Conservation (phyloP, 2,888 invertebrate species). For the Camptogramma bilineatum region DNA sequence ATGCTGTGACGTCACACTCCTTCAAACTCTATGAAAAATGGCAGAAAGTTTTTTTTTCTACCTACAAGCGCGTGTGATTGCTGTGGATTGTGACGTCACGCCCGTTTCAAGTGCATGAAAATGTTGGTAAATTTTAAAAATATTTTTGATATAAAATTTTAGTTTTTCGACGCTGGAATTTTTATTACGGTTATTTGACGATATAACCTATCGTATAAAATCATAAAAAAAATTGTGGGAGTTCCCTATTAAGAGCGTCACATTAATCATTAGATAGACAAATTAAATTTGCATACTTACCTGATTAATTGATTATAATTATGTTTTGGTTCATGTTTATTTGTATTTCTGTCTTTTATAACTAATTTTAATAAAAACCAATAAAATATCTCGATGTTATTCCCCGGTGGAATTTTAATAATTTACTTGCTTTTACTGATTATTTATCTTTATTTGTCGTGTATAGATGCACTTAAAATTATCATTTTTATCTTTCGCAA, state of each 20-base stretch:
- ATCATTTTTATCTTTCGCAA: not conserved
- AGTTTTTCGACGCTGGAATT: too few relatives aligned
- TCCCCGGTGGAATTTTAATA: not conserved
- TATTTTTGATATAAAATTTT: too few relatives aligned
- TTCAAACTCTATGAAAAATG: too few relatives aligned
- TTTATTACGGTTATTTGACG: too few relatives aligned
- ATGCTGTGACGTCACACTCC: too few relatives aligned
- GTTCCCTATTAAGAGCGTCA: not conserved
- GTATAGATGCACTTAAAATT: not conserved
- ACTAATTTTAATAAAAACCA: not conserved
- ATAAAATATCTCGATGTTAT: not conserved
- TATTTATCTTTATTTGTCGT: not conserved
- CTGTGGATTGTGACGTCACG: too few relatives aligned
- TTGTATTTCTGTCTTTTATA: slow-evolving; percentile 1
- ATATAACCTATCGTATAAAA: too few relatives aligned
- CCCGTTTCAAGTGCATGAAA: too few relatives aligned
- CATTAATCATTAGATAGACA: slow-evolving; percentile 24
- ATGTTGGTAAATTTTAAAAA: too few relatives aligned
- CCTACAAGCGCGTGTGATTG: too few relatives aligned
- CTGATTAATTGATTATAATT: slow-evolving; percentile 25
- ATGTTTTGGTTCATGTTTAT: slow-evolving; percentile 12
- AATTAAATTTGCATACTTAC: slow-evolving; percentile 28
- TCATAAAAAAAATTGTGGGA: too few relatives aligned
- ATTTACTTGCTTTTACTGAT: not conserved
- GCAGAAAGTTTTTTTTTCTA: too few relatives aligned